Evolutionary conservation across 2,888 invertebrate genomes (phyloP).

Genomic region (Spodoptera littoralis): DNA sequence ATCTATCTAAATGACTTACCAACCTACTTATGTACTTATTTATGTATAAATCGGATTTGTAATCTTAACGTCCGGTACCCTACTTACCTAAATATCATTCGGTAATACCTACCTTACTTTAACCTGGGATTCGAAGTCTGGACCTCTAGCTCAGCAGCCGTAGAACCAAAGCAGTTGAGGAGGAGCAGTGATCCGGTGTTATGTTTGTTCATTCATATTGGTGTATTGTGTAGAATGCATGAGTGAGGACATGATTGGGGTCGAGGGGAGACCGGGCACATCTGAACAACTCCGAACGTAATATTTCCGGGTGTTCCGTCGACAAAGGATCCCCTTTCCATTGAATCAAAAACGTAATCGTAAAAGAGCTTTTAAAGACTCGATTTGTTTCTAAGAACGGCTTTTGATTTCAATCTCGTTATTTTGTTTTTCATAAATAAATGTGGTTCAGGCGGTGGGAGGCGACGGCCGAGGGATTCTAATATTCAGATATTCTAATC

Average conservation of each 20-base stretch:
- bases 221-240: conserved; percentile 36
- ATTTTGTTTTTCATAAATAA: conserved; percentile 52
- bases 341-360: conserved; percentile 80
- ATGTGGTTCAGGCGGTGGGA: conserved; percentile 18
- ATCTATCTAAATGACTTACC: too few relatives aligned
- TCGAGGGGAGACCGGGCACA: conserved; percentile 32
- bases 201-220: conserved; percentile 34
- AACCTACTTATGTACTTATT: too few relatives aligned
- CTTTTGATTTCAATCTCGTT: conserved; percentile 64
- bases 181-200: conserved; percentile 6
- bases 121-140: too few relatives aligned
- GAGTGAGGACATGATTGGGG: conserved; percentile 37
- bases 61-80: too few relatives aligned
- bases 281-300: conserved; percentile 43
- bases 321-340: conserved; percentile 79
- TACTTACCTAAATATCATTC: too few relatives aligned
- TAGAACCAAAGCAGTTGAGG: too few relatives aligned
- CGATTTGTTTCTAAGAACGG: conserved; percentile 74
- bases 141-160: too few relatives aligned
- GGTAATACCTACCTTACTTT: too few relatives aligned
- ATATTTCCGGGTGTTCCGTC: conserved; percentile 78
- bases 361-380: conserved; percentile 76
- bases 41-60: too few relatives aligned
- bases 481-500: too few relatives aligned
- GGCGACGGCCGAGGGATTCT: too few relatives aligned